phyloP scores from a whole-genome alignment of 2,888 invertebrate genomes.

The Lydus trimaculatus region DNA sequence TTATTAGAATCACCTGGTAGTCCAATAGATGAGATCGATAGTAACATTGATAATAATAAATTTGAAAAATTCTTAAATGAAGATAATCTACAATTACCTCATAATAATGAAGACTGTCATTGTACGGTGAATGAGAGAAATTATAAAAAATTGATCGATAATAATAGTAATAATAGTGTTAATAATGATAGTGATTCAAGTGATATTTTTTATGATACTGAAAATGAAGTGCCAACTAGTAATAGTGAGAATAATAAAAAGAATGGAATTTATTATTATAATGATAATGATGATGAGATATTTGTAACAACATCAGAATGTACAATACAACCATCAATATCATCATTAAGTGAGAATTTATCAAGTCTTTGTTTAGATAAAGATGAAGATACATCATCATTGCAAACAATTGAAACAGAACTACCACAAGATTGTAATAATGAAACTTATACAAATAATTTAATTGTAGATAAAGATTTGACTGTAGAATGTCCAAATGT shows the following conservation, averaged over 20 bases:
- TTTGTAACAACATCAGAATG: slow-evolving; percentile 42
- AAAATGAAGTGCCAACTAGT: slow-evolving; percentile 39
- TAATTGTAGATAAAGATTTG: slow-evolving; percentile 41
- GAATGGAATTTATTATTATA: slow-evolving; percentile 29
- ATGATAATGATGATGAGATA: slow-evolving; percentile 35
- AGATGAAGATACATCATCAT: slow-evolving; percentile 38
- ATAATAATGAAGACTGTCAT: slow-evolving; percentile 51
- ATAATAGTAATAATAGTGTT: slow-evolving; percentile 16
- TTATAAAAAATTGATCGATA: slow-evolving; percentile 40
- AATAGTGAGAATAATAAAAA: slow-evolving; percentile 18
- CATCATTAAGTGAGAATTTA: slow-evolving; percentile 40
- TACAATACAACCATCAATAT: slow-evolving; percentile 38
- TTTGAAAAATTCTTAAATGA: slow-evolving; percentile 56
- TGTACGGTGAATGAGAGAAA: slow-evolving; percentile 64
- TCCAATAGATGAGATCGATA: not conserved
- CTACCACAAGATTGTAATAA: slow-evolving; percentile 14
- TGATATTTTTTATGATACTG: slow-evolving; percentile 64
- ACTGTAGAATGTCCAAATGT: slow-evolving; percentile 41
- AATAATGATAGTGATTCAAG: slow-evolving; percentile 61
- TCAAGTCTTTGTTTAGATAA: slow-evolving; percentile 44
- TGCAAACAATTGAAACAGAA: slow-evolving; percentile 24
- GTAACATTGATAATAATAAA: slow-evolving; percentile 37
- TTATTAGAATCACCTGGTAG: slow-evolving; percentile 68
- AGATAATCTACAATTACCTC: slow-evolving; percentile 41
- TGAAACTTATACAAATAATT: slow-evolving; percentile 40